Evolutionary conservation across 2,797 vertebrate genomes (phyloP).

Genomic region (Thalassophryne amazonica): DNA sequence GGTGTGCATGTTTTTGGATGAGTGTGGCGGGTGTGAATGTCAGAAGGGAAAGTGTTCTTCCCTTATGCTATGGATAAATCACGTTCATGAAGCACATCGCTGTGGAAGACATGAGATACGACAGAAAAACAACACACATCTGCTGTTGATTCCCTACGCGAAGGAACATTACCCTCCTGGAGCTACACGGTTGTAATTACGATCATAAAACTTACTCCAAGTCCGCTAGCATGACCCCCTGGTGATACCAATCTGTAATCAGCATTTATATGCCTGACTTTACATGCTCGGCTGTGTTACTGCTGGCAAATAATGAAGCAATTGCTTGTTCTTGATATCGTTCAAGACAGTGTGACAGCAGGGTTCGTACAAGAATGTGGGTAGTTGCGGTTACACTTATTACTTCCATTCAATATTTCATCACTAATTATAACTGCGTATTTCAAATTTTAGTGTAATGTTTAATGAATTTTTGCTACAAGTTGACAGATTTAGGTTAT

Average conservation of each 20-base stretch:
- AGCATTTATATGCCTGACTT: conserved; percentile 41
- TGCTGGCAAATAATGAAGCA: conserved; percentile 26
- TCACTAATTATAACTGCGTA: too few species aligned
- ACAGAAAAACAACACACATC: conserved; percentile 63
- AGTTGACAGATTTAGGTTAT: too few species aligned
- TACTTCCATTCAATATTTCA: too few species aligned
- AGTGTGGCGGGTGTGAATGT: conserved; percentile 54
- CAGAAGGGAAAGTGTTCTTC: conserved; percentile 54
- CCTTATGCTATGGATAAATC: conserved; percentile 62
- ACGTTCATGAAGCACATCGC: conserved; percentile 62
- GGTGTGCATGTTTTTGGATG: conserved; percentile 38
- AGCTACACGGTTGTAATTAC: conserved; percentile 57
- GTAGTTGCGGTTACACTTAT: too few species aligned
- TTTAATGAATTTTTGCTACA: too few species aligned
- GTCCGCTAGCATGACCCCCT: conserved; percentile 45
- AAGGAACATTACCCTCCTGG: conserved; percentile 59
- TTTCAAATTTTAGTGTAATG: too few species aligned
- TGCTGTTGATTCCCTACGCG: conserved; percentile 60
- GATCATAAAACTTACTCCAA: conserved; percentile 58
- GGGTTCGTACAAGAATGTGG: not conserved
- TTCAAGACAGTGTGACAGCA: conserved; percentile 16
- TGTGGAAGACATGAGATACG: conserved; percentile 66
- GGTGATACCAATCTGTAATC: conserved; percentile 44
- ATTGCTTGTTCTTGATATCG: conserved; percentile 19
- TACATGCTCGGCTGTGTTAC: conserved; percentile 14